Conservation (phyloP, 92 coral and sea anemone genomes). For the Siderastrea radians region DNA sequence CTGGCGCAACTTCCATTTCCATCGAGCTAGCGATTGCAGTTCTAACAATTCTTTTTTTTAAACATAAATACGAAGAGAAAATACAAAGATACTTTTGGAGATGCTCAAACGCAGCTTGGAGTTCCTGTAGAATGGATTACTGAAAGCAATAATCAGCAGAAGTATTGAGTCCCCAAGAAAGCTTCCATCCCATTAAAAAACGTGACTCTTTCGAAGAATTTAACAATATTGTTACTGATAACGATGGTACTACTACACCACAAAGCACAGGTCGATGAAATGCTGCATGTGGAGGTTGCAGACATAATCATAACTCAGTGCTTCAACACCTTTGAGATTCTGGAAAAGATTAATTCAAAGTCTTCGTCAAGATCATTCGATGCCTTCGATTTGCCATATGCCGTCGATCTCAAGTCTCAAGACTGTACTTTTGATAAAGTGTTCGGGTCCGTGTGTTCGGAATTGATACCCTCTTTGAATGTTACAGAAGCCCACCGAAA, state of each 20-base stretch:
- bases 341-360: not conserved
- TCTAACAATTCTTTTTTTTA: slow-evolving; percentile 15
- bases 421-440: slow-evolving; percentile 3
- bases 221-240: not conserved
- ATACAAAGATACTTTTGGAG: slow-evolving; percentile 13
- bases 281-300: not conserved
- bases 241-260: not conserved
- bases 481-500: not conserved
- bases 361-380: slow-evolving; percentile 10
- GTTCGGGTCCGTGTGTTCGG: not conserved
- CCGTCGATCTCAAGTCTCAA: not conserved
- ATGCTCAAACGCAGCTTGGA: slow-evolving; percentile 1
- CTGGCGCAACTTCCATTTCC: slow-evolving; percentile 26
- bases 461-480: not conserved
- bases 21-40: slow-evolving; percentile 31
- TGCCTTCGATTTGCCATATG: slow-evolving; percentile 4
- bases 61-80: slow-evolving; percentile 20
- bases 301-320: not conserved
- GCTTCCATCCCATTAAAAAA: not conserved
- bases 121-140: slow-evolving; percentile 18
- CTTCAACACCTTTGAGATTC: not conserved
- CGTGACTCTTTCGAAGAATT: not conserved
- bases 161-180: not conserved
- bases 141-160: not conserved
- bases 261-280: not conserved